Evolutionary conservation across 2,888 invertebrate species (phyloP), one percentile per base, ranked within the genome.

Genomic region (Philopedon plagiatum): DNA sequence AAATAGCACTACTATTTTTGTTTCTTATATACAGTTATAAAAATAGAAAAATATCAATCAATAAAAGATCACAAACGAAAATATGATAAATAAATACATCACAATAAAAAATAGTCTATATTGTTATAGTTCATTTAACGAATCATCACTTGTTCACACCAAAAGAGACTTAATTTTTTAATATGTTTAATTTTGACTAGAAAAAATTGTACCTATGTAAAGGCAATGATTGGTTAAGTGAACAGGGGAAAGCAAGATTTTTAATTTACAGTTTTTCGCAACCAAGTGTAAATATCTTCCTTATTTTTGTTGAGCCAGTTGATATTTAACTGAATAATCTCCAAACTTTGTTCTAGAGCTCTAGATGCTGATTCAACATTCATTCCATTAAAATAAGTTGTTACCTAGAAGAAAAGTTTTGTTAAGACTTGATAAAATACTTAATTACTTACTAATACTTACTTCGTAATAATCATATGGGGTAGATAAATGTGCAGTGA

Each of bases 271-370:
- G 82, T 80, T 78, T 82, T 81, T 75, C 81, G 79, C 75, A 86
- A 79, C 86, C 86, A 86, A 68, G 81, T 83, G 76, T 85, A 85
- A 73, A 86, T 85, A 76, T 90, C 90, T 0, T 85, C 85, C 78
- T 90, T 90, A 9, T 90, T 90, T 21, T 87, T 84, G 0, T 85
- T 80, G 46, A 95, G 92, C 95, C 95, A 96, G 74, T 93, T 91
- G 1, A 94, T 91, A 86, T 96, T 95, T 18, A 94, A 88, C 9
- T 91, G 91, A 21, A 95, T 93, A 0, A 90, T 92, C 85, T 96
- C 96, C 51, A 95, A 83, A 11, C 94, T 93, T 76, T 92, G 91
- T 29, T 91, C 87, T 11, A 93, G 88, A 0, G 93, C 92, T 77
- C 85, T 82, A 26, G 84, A 78, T 21, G 86, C 85, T 32, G 85